These are phyloP conservation scores for Macroglossus sobrinus DNA, from an alignment of 2,113 vertebrate species.

Conservation along the genomic window DNA sequence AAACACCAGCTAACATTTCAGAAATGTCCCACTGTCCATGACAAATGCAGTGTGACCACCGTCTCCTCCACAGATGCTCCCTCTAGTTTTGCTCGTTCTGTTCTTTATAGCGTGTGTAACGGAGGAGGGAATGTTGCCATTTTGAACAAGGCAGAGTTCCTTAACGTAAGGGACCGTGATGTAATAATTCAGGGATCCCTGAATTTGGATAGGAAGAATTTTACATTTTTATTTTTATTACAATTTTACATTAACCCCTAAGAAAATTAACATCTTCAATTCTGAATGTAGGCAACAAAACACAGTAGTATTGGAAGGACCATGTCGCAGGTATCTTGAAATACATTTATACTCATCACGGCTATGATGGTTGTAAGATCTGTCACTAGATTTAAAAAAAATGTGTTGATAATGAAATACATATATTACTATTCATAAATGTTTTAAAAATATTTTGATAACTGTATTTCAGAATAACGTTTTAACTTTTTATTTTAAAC, in stretches of 20 bases:
- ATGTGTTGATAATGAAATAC: not conserved
- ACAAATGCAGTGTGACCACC: not conserved
- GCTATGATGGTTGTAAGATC: not conserved
- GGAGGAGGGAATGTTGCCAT: not conserved
- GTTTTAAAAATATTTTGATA: not conserved
- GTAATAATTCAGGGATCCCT: not conserved
- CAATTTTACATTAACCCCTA: not conserved
- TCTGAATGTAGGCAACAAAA: not conserved
- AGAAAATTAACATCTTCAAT: not conserved
- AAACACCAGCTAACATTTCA: not conserved
- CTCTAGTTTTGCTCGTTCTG: not conserved
- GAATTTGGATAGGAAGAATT: not conserved
- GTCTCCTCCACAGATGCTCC: not conserved
- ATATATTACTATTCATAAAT: not conserved
- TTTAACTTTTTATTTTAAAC: not conserved
- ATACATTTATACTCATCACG: not conserved
- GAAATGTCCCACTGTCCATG: accelerated
- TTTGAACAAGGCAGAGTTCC: not conserved
- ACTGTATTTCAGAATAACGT: not conserved
- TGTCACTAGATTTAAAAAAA: not conserved
- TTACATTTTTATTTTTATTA: not conserved
- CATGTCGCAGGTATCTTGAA: not conserved
- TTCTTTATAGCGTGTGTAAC: not conserved
- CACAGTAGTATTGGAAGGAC: not conserved
- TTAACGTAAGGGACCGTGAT: not conserved